A percentile compares a stretch with the other conserved stretches of the same genome.
phyloP scores from a whole-genome alignment of 2,888 invertebrate genomes.

The Cremastinae sp. region DNA sequence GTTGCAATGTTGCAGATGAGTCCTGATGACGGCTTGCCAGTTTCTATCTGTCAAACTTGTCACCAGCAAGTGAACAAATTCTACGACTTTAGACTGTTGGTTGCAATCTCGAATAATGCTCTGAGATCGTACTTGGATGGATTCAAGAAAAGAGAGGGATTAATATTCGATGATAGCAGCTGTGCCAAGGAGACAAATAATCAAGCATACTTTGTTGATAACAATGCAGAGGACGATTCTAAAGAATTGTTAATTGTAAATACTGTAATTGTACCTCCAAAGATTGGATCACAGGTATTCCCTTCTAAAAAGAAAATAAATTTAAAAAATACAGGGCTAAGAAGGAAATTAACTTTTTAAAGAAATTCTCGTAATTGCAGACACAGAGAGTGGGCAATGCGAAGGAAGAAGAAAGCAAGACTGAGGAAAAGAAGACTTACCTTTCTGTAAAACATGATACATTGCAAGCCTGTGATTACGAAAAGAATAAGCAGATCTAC shows the following conservation, averaged over 20 bases:
- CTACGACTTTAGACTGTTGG: conserved; percentile 69
- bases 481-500: background rate
- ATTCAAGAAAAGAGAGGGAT: conserved; percentile 24
- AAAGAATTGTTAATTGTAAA: conserved; percentile 56
- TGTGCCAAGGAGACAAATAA: conserved; percentile 23
- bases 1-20: conserved; percentile 64
- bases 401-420: background rate
- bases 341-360: background rate
- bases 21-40: conserved; percentile 69
- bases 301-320: conserved; percentile 1
- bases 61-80: conserved; percentile 69
- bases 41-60: conserved; percentile 68
- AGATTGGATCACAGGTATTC: conserved; percentile 58
- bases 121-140: conserved; percentile 66
- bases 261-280: conserved; percentile 58
- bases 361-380: conserved; percentile 18
- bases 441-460: background rate
- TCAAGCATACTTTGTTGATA: conserved; percentile 38
- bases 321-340: background rate
- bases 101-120: conserved; percentile 70
- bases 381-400: conserved; percentile 58
- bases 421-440: background rate
- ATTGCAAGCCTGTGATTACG: background rate
- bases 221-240: conserved; percentile 17
- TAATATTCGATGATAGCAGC: background rate